Base-by-base conservation (phyloP, 2,888 invertebrate genomes). In the Rhogogaster chlorosoma region DNA sequence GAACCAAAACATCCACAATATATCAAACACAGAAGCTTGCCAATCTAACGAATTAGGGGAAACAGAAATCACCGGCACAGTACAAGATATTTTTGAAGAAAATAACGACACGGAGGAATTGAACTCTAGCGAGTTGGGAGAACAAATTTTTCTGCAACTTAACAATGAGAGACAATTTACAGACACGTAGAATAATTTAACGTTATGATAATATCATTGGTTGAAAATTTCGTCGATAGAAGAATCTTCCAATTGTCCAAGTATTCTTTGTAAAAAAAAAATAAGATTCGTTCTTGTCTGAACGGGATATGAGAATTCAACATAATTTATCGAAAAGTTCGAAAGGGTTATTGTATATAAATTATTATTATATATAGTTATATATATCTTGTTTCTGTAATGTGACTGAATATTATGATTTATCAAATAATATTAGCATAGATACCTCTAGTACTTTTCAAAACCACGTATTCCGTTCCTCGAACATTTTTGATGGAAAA, bases 61-160 rank as follows among this genome's bases (percentile, higher is more conserved):
- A 78, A 49, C 38, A 3, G 84, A 78, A 61, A 85, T 91, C 22
- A 91, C 89, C 22, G 91, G 92, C 86, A 93, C 93, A 2, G 93
- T 93, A 18, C 93, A 93, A 85, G 93, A 93, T 70, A 92, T 93
- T 87, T 92, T 93, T 64, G 89, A 93, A 45, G 93, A 93, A 86
- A 90, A 89, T 75, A 91, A 90, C 61, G 91, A 92, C 83, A 89
- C 86, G 49, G 93, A 93, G 77, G 91, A 92, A 45, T 86, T 89
- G 86, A 87, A 89, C 87, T 89, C 90, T 57, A 89, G 89, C 71
- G 90, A 90, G 86, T 84, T 91, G 67, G 89, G 88, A 85, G 91
- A 90, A 84, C 90, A 91, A n/a, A 61, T 85, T 71, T 32, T 85
- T 36, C 15, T 36, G 53, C 84, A 85, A 45, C 70, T 85, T 7